These are phyloP conservation scores for Parambassis ranga DNA, from an alignment of 2,797 vertebrate species.

Conservation along the genomic window DNA sequence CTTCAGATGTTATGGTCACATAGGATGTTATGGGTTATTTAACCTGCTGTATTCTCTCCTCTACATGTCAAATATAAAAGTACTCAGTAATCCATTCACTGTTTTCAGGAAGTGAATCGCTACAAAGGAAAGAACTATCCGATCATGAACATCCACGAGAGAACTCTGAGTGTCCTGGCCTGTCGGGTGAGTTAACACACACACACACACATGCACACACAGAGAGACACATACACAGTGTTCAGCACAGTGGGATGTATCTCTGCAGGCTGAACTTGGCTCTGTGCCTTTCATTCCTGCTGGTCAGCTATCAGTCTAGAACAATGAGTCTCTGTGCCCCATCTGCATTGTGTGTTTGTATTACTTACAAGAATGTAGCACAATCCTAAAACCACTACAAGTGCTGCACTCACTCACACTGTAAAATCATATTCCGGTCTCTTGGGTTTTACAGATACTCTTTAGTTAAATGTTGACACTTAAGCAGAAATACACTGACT, in stretches of 20 bases:
- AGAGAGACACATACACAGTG: not conserved
- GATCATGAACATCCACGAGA: conserved; percentile 98
- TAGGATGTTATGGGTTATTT: not conserved
- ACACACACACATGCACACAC: not conserved
- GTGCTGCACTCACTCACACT: not conserved
- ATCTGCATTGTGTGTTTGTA: conserved; percentile 12
- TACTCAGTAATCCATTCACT: not conserved
- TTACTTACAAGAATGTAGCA: conserved; percentile 7
- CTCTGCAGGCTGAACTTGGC: conserved; percentile 30
- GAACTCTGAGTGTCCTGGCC: conserved; percentile 94
- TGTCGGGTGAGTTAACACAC: conserved; percentile 86
- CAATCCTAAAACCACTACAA: not conserved
- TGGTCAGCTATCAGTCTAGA: conserved; percentile 33
- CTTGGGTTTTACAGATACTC: not conserved
- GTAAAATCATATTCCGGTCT: not conserved
- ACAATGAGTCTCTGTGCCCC: conserved; percentile 39
- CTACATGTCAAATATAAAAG: not conserved
- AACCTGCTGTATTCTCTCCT: not conserved
- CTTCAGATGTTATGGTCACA: not conserved
- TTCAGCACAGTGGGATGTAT: conserved; percentile 21
- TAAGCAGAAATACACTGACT: not conserved
- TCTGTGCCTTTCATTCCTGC: conserved; percentile 31
- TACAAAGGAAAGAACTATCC: conserved; percentile 99
- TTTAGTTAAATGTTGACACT: not conserved
- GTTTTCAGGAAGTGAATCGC: conserved; percentile 92